Evolutionary conservation across 1,140 invertebrate genomes (phyloP), one percentile per base, ranked within the genome.

Genomic region (Drosophila lowei): DNA sequence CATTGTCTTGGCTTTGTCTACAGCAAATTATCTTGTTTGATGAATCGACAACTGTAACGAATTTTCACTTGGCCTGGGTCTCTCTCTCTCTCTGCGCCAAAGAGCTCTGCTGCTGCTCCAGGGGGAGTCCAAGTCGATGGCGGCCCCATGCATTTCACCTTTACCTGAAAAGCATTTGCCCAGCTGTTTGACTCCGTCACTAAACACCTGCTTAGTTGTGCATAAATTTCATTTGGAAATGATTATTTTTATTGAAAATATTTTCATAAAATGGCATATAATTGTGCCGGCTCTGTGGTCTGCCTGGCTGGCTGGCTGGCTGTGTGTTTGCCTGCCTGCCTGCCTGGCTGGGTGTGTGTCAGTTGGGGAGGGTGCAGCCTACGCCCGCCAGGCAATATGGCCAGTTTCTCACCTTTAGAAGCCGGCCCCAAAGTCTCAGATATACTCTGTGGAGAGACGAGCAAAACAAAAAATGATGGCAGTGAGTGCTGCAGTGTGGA

Each of bases 31-130:
- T 89, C 83, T 88, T 89, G 83, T 88, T 88, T 83, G 83, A 80
- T 84, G 78, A 89, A 88, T 73, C 75, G 83, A 88, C 83, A 88
- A 83, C 83, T 88, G 83, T 83, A 89, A 77, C 83, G 83, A 86
- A 88, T 88, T 67, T 76, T 25, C 79, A 68, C 66, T 44, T 41
- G 34, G 34, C 3, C 2, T 18, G 18, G 18, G 18, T 18, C 18
- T 18, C 18, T 0, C 11, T 0, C 30, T 2, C 30, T 8, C 28
- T 30, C 28, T 34, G 30, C 9, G 30, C 30, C 34, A 38, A 4
- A 30, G 30, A 30, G 8, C 30, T 30, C 8, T 3, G 28, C 28
- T 30, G 28, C 63, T 48, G n/a, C 65, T 49, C 65, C 63, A 23
- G 44, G 44, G 66, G 66, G 50, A 23, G 50, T 68, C 47, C 23